phyloP scores from a whole-genome alignment of 1,140 invertebrate species.

The Branchinecta lindahli region DNA sequence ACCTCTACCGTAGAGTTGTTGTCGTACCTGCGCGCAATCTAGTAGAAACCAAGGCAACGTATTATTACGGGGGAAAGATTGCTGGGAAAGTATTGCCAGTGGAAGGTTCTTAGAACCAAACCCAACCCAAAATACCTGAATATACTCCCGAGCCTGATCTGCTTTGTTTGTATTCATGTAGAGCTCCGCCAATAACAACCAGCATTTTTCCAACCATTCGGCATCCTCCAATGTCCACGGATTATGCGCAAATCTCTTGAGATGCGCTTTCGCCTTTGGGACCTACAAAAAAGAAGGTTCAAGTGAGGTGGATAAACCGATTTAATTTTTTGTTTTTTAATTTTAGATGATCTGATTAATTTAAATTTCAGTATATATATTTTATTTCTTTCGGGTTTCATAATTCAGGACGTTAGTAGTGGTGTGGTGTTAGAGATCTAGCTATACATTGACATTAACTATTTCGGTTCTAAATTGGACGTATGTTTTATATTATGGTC shows the following conservation, averaged over 20 bases:
- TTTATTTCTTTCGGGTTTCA: too few species aligned
- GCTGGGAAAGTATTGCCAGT: neutral
- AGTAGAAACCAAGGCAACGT: too few species aligned
- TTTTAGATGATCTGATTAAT: too few species aligned
- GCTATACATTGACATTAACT: too few species aligned
- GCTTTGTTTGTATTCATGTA: constrained; percentile 75
- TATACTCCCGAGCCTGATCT: constrained; percentile 66
- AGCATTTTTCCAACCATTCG: constrained; percentile 85
- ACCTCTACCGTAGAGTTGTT: too few species aligned
- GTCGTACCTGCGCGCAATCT: too few species aligned
- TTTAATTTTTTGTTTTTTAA: too few species aligned
- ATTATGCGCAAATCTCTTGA: constrained; percentile 74
- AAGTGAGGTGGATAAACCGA: neutral
- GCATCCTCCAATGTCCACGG: constrained; percentile 87
- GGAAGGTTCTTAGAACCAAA: neutral
- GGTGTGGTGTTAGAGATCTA: too few species aligned
- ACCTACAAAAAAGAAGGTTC: constrained; percentile 33
- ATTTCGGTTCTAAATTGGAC: too few species aligned
- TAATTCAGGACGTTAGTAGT: too few species aligned
- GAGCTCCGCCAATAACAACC: constrained; percentile 79
- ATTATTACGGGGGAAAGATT: neutral
- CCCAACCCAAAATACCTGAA: constrained; percentile 35
- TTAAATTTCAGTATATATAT: too few species aligned
- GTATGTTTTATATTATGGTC: too few species aligned
- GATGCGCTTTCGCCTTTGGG: constrained; percentile 72